Conservation (phyloP, 1,140 invertebrate genomes). For the Drosophila albomicans region DNA sequence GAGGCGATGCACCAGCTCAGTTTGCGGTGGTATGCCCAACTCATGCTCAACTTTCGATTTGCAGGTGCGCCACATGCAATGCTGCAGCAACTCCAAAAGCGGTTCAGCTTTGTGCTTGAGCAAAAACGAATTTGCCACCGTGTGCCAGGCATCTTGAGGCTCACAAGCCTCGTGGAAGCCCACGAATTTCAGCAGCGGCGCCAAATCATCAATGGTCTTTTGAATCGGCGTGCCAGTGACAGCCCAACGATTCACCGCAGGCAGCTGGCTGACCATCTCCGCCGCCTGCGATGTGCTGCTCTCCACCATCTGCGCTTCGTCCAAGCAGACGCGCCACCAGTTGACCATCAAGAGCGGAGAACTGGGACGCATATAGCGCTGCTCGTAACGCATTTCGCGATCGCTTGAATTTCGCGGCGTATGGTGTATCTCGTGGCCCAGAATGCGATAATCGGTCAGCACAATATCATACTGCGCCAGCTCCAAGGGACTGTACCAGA, state of each 20-base stretch:
- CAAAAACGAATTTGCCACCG: conserved; percentile 87
- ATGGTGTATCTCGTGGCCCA: conserved; percentile 87
- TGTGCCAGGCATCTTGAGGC: conserved; percentile 86
- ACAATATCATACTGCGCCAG: conserved; percentile 91
- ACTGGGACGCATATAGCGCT: conserved; percentile 79
- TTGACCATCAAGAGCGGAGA: conserved; percentile 89
- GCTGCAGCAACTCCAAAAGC: conserved; percentile 86
- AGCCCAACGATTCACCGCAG: conserved; percentile 90
- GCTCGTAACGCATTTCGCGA: conserved; percentile 60
- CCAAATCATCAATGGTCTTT: conserved; percentile 88
- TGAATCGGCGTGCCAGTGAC: conserved; percentile 92
- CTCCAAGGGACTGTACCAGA: conserved; percentile 88
- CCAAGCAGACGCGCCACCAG: conserved; percentile 93
- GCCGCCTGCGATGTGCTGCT: conserved; percentile 83
- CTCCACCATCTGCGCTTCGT: conserved; percentile 94
- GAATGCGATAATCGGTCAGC: conserved; percentile 89
- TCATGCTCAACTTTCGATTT: conserved; percentile 87
- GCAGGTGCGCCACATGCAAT: conserved; percentile 89
- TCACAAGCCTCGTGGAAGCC: conserved; percentile 65
- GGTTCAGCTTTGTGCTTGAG: conserved; percentile 42
- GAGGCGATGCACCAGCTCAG: conserved; percentile 83
- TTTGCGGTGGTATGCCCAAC: conserved; percentile 86
- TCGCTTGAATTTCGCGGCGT: conserved; percentile 67
- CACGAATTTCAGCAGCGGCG: conserved; percentile 90
- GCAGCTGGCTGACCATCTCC: conserved; percentile 88